These are phyloP conservation scores for Tragelaphus imberbis DNA, from an alignment of 2,113 vertebrate species.

Conservation along the genomic window DNA sequence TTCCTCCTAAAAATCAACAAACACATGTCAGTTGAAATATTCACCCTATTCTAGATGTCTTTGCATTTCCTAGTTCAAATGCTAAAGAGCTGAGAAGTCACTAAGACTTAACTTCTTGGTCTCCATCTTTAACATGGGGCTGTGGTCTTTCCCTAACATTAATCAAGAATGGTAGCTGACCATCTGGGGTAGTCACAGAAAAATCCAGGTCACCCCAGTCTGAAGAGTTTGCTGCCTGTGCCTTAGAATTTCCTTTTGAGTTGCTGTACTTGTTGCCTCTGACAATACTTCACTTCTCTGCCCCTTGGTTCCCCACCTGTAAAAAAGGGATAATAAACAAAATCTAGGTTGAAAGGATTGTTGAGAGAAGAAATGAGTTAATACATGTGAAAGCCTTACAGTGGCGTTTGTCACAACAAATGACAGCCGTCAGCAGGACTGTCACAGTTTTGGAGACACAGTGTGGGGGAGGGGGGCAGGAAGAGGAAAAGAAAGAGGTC, in stretches of 20 bases:
- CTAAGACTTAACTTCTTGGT: background rate
- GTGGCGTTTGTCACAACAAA: background rate
- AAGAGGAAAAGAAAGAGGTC: background rate
- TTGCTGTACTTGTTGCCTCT: background rate
- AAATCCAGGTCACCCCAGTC: background rate
- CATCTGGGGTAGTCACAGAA: background rate
- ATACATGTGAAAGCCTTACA: background rate
- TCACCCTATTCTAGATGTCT: background rate
- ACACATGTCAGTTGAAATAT: background rate
- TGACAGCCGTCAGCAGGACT: fast-evolving
- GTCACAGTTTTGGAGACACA: background rate
- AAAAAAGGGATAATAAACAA: background rate
- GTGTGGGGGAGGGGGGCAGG: background rate
- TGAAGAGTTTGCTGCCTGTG: background rate
- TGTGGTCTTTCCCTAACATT: background rate
- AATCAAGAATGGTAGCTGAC: background rate
- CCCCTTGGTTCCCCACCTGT: background rate
- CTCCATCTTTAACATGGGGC: background rate
- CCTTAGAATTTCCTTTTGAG: background rate
- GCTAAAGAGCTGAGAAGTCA: background rate
- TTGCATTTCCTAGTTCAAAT: background rate
- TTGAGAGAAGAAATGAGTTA: background rate
- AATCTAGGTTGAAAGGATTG: background rate
- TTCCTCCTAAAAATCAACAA: background rate
- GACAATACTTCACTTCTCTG: background rate